Percentiles rank a stretch among this genome's conserved stretches.
Conservation (phyloP, 2,113 vertebrate genomes). For the Suncus etruscus region DNA sequence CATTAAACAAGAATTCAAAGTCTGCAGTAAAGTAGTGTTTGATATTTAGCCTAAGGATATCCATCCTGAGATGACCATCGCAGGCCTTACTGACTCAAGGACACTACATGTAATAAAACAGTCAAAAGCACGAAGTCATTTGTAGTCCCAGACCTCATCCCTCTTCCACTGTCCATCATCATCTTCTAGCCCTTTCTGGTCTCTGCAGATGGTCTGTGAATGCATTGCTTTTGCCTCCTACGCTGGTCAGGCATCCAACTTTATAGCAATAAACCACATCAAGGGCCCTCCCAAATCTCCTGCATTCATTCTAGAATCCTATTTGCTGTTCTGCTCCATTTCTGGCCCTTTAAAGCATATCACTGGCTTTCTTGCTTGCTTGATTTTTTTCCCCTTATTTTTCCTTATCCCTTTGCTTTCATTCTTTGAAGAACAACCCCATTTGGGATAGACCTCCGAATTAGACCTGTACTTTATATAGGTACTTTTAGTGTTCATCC, state of each 20-base stretch:
- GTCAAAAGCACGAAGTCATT: neutral
- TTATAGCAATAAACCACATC: neutral
- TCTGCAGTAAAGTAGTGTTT: neutral
- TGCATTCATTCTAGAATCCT: neutral
- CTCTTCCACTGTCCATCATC: neutral
- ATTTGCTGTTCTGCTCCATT: neutral
- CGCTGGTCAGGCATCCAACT: neutral
- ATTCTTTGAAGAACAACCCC: neutral
- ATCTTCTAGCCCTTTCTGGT: neutral
- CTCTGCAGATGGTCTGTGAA: neutral
- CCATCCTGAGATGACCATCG: neutral
- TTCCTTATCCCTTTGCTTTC: neutral
- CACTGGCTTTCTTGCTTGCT: neutral
- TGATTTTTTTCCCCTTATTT: constrained; percentile 23
- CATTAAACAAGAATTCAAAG: neutral
- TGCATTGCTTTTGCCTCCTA: neutral
- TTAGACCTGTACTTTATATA: neutral
- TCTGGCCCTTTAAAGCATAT: neutral
- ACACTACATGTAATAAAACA: neutral
- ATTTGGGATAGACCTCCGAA: neutral
- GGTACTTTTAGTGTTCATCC: neutral
- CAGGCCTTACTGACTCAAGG: neutral
- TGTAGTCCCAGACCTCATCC: neutral
- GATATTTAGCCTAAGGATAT: neutral
- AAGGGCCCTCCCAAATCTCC: neutral